These are phyloP conservation scores for Flexamia atlantica DNA, from an alignment of 2,888 invertebrate species.

Conservation along the genomic window DNA sequence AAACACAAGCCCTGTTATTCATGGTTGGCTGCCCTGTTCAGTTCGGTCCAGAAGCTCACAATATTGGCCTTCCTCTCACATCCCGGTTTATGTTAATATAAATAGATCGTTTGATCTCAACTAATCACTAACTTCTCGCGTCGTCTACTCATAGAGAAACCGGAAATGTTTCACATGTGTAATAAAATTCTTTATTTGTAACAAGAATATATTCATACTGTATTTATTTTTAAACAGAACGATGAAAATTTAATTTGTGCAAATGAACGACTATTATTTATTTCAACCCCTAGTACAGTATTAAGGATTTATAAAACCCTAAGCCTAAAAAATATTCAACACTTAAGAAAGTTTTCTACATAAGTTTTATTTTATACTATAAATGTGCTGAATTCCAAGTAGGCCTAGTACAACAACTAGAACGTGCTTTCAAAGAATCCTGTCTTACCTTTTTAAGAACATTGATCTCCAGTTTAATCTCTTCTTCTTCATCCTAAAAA, in stretches of 20 bases:
- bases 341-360: too few relatives aligned
- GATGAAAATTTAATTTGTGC: too few relatives aligned
- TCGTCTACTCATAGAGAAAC: not conserved
- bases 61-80: conserved; percentile 12
- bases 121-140: not conserved
- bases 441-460: conserved; percentile 91
- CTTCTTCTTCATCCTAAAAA: conserved; percentile 97
- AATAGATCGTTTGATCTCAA: conserved; percentile 42
- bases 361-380: too few relatives aligned
- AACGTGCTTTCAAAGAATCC: not conserved
- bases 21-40: not conserved
- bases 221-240: too few relatives aligned
- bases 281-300: too few relatives aligned
- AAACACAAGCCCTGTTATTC: conserved; percentile 1
- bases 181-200: too few relatives aligned
- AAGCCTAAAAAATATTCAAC: too few relatives aligned
- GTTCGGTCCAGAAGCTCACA: not conserved
- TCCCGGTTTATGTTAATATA: not conserved
- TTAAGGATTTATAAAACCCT: too few relatives aligned
- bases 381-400: too few relatives aligned
- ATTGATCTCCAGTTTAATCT: conserved; percentile 99
- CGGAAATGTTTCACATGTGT: not conserved
- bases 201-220: too few relatives aligned
- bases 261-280: too few relatives aligned
- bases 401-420: too few relatives aligned